A percentile compares a stretch with the other conserved stretches of the same genome.
phyloP scores from a whole-genome alignment of 64 coral and sea anemone species.

The Trachythela sp. region DNA sequence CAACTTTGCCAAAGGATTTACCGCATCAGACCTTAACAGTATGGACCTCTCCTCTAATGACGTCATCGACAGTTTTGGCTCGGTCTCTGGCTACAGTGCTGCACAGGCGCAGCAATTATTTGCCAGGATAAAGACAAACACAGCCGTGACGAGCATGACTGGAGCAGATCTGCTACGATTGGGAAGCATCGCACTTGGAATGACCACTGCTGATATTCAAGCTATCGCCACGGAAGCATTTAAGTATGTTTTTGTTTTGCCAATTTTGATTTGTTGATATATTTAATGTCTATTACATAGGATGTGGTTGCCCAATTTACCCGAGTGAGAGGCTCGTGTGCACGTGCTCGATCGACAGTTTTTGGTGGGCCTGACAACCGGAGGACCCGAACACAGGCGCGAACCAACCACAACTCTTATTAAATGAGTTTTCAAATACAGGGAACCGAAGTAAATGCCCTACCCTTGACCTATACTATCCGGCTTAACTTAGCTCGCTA shows the following conservation, averaged over 20 bases:
- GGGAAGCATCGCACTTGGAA: not conserved
- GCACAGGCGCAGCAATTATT: not conserved
- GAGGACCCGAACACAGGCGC: too few relatives aligned
- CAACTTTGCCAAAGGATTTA: conserved; percentile 5
- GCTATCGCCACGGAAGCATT: not conserved
- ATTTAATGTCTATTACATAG: too few relatives aligned
- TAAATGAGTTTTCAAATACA: too few relatives aligned
- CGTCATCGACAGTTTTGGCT: not conserved
- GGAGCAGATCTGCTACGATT: not conserved
- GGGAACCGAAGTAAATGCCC: too few relatives aligned
- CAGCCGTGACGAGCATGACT: not conserved
- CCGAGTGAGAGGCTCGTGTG: too few relatives aligned
- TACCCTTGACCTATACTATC: too few relatives aligned
- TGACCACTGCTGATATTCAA: not conserved
- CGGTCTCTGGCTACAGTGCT: not conserved
- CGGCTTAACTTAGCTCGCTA: too few relatives aligned
- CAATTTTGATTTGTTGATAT: not conserved
- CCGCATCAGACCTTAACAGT: not conserved
- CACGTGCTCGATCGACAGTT: too few relatives aligned
- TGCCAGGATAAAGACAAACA: not conserved
- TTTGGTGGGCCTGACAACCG: too few relatives aligned
- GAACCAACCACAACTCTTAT: too few relatives aligned
- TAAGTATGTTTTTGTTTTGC: not conserved
- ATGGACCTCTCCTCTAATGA: not conserved
- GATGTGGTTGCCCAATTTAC: too few relatives aligned